Conservation (phyloP, 1,140 invertebrate genomes). For the Pseudachorutes palmiensis region DNA sequence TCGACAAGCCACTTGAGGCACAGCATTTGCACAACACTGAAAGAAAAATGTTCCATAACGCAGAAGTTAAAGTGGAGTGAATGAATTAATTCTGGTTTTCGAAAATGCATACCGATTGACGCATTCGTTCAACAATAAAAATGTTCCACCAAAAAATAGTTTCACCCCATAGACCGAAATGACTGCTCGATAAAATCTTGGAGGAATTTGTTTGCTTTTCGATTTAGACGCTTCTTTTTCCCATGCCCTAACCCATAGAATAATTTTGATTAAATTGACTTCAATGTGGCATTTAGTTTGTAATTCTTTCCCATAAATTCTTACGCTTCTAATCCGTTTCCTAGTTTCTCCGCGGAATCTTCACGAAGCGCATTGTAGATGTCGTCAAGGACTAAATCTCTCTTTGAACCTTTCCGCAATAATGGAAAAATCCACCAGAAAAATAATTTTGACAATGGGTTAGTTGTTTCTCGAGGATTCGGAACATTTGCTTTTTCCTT, state of each 20-base stretch:
- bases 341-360: slow-evolving; percentile 24
- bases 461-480: slow-evolving; percentile 23
- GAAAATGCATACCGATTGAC: slow-evolving; percentile 24
- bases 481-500: slow-evolving; percentile 14
- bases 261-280: too few relatives aligned
- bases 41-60: slow-evolving; percentile 17
- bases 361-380: slow-evolving; percentile 26
- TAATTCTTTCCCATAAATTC: too few relatives aligned
- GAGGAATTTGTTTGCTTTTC: slow-evolving; percentile 39
- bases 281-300: too few relatives aligned
- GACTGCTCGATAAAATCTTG: slow-evolving; percentile 45
- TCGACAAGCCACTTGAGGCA: slow-evolving; percentile 28
- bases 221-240: slow-evolving; percentile 44
- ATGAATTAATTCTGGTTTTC: too few relatives aligned
- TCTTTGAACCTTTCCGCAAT: slow-evolving; percentile 25
- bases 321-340: slow-evolving; percentile 16
- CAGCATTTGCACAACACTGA: slow-evolving; percentile 26
- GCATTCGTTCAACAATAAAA: slow-evolving; percentile 17
- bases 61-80: neutral
- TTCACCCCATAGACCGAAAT: slow-evolving; percentile 45
- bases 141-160: slow-evolving; percentile 38
- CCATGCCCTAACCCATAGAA: slow-evolving; percentile 44
- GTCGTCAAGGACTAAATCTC: slow-evolving; percentile 22
- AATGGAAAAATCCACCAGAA: slow-evolving; percentile 34
- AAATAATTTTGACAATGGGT: slow-evolving; percentile 29